Evolutionary conservation across 1,140 invertebrate genomes (phyloP).

Genomic region (Caerostris darwini): DNA sequence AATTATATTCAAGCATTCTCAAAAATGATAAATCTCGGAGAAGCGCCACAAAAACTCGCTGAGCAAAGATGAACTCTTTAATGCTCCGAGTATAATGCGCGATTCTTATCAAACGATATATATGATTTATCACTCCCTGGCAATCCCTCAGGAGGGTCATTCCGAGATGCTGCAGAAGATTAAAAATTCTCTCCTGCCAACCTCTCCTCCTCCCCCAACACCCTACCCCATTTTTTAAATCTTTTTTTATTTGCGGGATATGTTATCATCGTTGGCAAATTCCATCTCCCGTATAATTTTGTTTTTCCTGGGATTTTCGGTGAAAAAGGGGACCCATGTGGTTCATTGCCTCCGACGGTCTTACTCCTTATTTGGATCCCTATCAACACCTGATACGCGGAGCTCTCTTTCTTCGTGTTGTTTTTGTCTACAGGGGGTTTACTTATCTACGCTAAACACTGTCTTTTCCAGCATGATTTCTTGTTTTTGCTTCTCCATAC

Average conservation of each 20-base stretch:
- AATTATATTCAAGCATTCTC: not conserved
- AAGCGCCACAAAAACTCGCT: not conserved
- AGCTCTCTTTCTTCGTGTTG: slow-evolving; percentile 48
- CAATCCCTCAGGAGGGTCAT: slow-evolving; percentile 52
- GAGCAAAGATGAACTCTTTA: not conserved
- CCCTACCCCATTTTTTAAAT: not conserved
- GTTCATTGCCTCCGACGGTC: slow-evolving; percentile 58
- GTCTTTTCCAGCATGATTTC: slow-evolving; percentile 72
- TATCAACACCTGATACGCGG: slow-evolving; percentile 73
- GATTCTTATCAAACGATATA: slow-evolving; percentile 65
- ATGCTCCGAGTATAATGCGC: slow-evolving; percentile 49
- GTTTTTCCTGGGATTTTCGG: slow-evolving; percentile 49
- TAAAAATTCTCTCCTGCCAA: slow-evolving; percentile 33
- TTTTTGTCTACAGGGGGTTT: slow-evolving; percentile 73
- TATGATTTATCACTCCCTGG: slow-evolving; percentile 56
- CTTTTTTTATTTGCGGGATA: slow-evolving; percentile 57
- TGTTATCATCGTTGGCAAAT: slow-evolving; percentile 72
- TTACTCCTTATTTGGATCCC: slow-evolving; percentile 69
- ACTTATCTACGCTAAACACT: slow-evolving; percentile 76
- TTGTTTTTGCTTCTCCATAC: slow-evolving; percentile 57
- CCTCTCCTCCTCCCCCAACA: too few species aligned
- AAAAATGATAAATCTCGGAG: not conserved
- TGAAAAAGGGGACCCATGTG: slow-evolving; percentile 71
- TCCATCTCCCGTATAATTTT: slow-evolving; percentile 73
- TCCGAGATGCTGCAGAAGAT: slow-evolving; percentile 43